phyloP scores from a whole-genome alignment of 1,140 invertebrate species.

The Atta texana region DNA sequence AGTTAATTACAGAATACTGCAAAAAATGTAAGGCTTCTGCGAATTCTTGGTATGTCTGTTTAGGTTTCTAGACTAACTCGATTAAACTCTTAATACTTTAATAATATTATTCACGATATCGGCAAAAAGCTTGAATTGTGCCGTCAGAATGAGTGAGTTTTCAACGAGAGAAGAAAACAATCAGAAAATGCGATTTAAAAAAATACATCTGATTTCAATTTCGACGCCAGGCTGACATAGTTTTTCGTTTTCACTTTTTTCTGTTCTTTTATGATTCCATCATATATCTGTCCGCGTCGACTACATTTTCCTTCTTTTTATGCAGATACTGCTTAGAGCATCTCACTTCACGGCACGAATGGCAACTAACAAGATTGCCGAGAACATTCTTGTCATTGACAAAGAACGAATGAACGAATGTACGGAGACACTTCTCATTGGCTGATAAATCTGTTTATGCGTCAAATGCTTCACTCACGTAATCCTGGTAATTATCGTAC shows the following conservation, averaged over 20 bases:
- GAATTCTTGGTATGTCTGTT: neutral
- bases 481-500: conserved; percentile 18
- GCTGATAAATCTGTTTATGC: conserved; percentile 46
- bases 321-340: conserved; percentile 36
- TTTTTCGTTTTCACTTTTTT: conserved; percentile 11
- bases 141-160: neutral
- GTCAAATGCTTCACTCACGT: neutral
- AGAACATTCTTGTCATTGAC: conserved; percentile 64
- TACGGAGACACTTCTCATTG: neutral
- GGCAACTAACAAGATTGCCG: conserved; percentile 72
- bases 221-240: neutral
- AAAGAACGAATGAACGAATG: neutral
- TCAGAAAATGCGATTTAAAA: neutral
- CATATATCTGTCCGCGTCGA: conserved; percentile 1
- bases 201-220: neutral
- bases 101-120: conserved; percentile 12
- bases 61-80: conserved; percentile 14
- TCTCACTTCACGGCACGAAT: neutral
- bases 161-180: neutral
- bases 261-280: conserved; percentile 23
- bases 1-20: too few relatives aligned
- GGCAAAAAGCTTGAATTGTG: neutral
- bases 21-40: too few relatives aligned
- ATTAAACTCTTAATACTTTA: conserved; percentile 2
- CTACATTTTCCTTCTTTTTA: conserved; percentile 9